Percentiles rank a stretch among this genome's conserved stretches.
phyloP scores from a whole-genome alignment of 2,888 invertebrate species.

The Patella caerulea region DNA sequence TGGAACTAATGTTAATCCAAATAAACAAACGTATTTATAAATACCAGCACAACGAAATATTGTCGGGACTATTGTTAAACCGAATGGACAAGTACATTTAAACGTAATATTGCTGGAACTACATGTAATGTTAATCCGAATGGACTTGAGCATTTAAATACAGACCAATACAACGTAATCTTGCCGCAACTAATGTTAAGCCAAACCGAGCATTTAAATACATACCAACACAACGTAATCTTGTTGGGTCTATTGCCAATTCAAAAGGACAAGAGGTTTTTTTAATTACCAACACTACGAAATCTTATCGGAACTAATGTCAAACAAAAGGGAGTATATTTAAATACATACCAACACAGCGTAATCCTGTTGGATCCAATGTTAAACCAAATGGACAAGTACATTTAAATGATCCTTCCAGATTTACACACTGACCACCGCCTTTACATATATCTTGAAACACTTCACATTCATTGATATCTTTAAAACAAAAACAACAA shows the following conservation, averaged over 20 bases:
- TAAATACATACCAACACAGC: constrained; percentile 77
- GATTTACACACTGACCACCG: constrained; percentile 85
- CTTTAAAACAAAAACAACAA: constrained; percentile 70
- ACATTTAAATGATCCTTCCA: constrained; percentile 85
- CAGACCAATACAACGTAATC: constrained; percentile 81
- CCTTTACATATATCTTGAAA: constrained; percentile 81
- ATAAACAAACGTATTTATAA: too few species aligned
- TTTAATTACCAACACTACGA: background rate
- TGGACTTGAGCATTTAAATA: background rate
- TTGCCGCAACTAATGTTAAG: constrained; percentile 84
- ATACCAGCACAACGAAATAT: background rate
- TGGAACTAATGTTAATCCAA: too few species aligned
- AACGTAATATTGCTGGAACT: background rate
- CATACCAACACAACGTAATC: constrained; percentile 81
- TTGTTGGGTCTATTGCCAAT: constrained; percentile 84
- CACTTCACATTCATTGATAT: constrained; percentile 85
- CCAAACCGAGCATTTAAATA: constrained; percentile 77
- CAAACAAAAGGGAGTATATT: background rate
- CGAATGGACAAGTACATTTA: too few species aligned
- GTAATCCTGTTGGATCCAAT: constrained; percentile 82
- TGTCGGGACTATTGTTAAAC: too few species aligned
- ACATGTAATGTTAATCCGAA: background rate
- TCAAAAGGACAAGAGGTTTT: background rate
- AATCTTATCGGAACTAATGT: background rate
- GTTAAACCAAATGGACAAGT: constrained; percentile 87